These are phyloP conservation scores for Eidolon dupreanum DNA, from an alignment of 2,797 vertebrate genomes.

Conservation along the genomic window DNA sequence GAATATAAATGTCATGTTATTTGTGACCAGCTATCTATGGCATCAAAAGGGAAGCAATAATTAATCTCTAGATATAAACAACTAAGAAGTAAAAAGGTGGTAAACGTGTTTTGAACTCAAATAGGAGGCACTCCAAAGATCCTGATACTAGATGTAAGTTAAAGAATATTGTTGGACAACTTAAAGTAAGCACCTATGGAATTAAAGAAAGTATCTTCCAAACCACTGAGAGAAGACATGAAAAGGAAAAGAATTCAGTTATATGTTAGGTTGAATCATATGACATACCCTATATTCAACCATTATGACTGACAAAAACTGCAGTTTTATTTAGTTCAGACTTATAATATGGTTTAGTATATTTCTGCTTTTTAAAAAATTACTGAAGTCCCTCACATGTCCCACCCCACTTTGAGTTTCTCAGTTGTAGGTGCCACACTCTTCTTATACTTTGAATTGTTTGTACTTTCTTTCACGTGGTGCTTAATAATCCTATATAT, in stretches of 20 bases:
- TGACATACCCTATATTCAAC: neutral
- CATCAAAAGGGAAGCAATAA: neutral
- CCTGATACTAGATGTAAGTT: neutral
- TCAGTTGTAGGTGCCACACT: neutral
- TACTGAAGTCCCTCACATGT: neutral
- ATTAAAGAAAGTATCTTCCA: neutral
- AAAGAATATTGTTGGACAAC: slow-evolving; percentile 10
- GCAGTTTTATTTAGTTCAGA: neutral
- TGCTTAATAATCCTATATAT: neutral
- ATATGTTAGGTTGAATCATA: neutral
- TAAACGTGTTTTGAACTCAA: slow-evolving; percentile 1
- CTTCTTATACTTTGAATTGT: neutral
- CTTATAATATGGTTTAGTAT: neutral
- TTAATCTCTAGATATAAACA: neutral
- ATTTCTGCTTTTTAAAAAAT: neutral
- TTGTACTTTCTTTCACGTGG: neutral
- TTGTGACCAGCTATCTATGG: neutral
- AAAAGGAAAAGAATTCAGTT: neutral
- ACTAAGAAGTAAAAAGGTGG: neutral
- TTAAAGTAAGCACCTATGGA: neutral
- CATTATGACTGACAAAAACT: neutral
- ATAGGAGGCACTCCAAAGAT: neutral
- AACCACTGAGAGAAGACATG: neutral
- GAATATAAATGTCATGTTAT: neutral
- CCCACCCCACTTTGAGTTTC: neutral